Evolutionary conservation across 2,888 invertebrate genomes (phyloP), one percentile per base, ranked within the genome.

Genomic region (Caenorhabditis sinica): DNA sequence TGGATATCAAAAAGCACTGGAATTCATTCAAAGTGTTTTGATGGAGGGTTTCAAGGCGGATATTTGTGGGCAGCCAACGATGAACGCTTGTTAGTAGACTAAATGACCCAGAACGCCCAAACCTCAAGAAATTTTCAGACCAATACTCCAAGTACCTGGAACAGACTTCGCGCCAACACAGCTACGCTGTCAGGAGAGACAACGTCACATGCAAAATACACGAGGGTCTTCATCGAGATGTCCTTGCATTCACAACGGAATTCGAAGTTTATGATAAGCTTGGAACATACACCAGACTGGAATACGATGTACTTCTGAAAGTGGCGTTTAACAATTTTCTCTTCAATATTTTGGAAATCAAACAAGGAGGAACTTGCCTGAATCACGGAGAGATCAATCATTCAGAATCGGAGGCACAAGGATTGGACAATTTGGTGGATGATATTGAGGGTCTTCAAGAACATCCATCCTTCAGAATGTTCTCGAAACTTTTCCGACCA

Each of bases 371-470:
- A 4, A 45, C 8, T 28, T 65, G 65, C 30, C 25, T 25, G 6
- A 28, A 65, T 8, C 11, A 17, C 5, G 65, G 65, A 28, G 20
- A 20, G 3, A 43, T 45, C 28, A 43, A 20, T n/a, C 20, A 45
- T 30, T 28, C 40, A 17, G 45, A 65, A 4, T 2, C 23, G 0
- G 53, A 61, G 23, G 11, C 23, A 4, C 25, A 56, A 15, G 53
- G 53, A 4, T n/a, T 56, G 25, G 61, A 36, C n/a, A n/a, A 23
- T 9, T 61, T 61, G 36, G 33, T 61, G 8, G 61, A 61, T 43
- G 65, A 65, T 45, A n/a, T 28, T 25, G 65, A 65, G 6, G 43
- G 43, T 8, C n/a, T 65, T 5, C 25, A 45, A 23, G 13, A 43
- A 2, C 23, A 30, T 2, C 65, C 65, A 17, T 45, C 40, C 1